Percentiles rank a stretch among this genome's conserved stretches.
Evolutionary conservation across 2,888 invertebrate genomes (phyloP).

Genomic region (Nipponacmea schrenckii): DNA sequence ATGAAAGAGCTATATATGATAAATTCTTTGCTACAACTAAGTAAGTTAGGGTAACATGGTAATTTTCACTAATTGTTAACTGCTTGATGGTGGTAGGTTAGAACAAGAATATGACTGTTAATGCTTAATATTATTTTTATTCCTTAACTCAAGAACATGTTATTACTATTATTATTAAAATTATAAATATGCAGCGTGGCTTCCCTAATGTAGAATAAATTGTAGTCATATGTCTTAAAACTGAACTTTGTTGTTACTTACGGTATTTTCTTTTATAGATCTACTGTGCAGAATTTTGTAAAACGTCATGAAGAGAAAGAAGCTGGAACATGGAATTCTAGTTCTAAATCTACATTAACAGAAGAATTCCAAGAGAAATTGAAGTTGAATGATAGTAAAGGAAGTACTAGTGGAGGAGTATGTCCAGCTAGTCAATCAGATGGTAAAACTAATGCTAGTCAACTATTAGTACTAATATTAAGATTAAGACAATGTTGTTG

Average conservation of each 20-base stretch:
- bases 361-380: conserved; percentile 33
- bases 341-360: conserved; percentile 17
- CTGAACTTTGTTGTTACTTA: no score
- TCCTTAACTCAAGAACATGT: no score
- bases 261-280: conserved; percentile 43
- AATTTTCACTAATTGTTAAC: no score
- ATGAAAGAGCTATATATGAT: conserved; percentile 77
- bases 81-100: no score
- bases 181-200: no score
- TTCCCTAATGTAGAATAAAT: no score
- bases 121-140: no score
- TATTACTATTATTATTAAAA: no score
- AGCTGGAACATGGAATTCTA: conserved; percentile 26
- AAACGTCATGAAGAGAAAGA: conserved; percentile 60
- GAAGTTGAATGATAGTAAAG: conserved; percentile 10
- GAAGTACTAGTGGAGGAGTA: not conserved
- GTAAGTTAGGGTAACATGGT: conserved; percentile 42
- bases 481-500: conserved; percentile 89
- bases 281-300: conserved; percentile 63
- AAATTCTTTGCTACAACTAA: conserved; percentile 71
- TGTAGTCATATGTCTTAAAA: no score
- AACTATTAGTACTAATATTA: conserved; percentile 79
- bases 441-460: conserved; percentile 44
- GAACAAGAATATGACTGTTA: no score
- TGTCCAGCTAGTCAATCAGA: conserved; percentile 21